Percentiles rank a stretch among this genome's conserved stretches.
phyloP scores from a whole-genome alignment of 2,888 invertebrate genomes.

The Galerucella calmariensis region DNA sequence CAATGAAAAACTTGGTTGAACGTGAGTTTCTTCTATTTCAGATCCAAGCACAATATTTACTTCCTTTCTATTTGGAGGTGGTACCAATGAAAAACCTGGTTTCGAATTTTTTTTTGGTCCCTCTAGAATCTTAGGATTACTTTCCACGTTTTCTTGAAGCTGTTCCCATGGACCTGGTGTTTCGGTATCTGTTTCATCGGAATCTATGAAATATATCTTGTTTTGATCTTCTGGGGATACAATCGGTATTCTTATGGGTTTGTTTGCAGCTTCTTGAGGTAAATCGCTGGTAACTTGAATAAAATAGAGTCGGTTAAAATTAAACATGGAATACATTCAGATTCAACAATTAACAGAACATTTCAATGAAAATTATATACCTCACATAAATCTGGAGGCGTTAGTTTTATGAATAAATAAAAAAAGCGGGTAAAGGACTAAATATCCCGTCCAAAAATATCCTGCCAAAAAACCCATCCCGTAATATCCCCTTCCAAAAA shows the following conservation, averaged over 20 bases:
- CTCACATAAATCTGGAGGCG: too few species aligned
- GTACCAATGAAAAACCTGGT: background rate
- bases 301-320: background rate
- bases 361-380: too few species aligned
- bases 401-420: too few species aligned
- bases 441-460: too few species aligned
- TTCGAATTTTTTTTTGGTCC: background rate
- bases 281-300: background rate
- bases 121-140: background rate
- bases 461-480: too few species aligned
- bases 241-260: background rate
- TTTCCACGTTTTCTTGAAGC: background rate
- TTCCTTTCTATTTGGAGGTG: background rate
- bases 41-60: background rate
- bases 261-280: background rate
- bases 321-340: too few species aligned
- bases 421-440: too few species aligned
- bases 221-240: background rate
- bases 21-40: background rate
- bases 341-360: too few species aligned
- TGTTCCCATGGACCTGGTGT: background rate
- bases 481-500: too few species aligned
- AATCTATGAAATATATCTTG: background rate
- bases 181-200: background rate
- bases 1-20: too few species aligned